Evolutionary conservation across 2,113 vertebrate genomes (phyloP), one percentile per base, ranked within the genome.

Genomic region (Solenodon paradoxus): DNA sequence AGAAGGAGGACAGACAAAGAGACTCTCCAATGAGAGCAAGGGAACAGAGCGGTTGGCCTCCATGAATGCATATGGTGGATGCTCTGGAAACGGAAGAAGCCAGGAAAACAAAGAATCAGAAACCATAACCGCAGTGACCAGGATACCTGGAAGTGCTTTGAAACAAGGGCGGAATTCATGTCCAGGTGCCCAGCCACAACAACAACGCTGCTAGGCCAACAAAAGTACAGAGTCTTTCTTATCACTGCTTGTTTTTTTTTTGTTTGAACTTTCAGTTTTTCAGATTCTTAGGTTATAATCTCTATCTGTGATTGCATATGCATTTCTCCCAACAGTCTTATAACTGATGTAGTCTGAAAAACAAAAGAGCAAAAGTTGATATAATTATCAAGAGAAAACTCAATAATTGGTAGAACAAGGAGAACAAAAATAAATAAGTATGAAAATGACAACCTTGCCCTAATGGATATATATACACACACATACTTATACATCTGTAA

Each of bases 321-420:
- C 61, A 20, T 85, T 89, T 95, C 32, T 80, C 42, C 7, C 55
- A 38, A 71, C 8, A 83, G 55, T 72, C 16, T 94, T 83, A 63
- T 91, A 63, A 49, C 63, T 72, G 55, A 90, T n/a, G 12, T 63
- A 61, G 38, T 45, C 19, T 66, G 72, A 90, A 87, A 93, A 88
- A 89, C 61, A 49, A 3, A 85, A 94, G 35, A 95, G 66, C 35
- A 86, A 94, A 92, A 92, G 40, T 28, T 61, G 57, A 59, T 30
- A 79, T 68, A 55, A 59, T 24, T 94, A 71, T 77, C 53, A 81
- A 45, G 68, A 89, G 55, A 95, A 69, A 71, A 2, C 61, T 85
- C 51, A 20, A 61, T 42, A 47, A 3, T 61, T 92, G 51, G 4
- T 72, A 92, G 11, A 77, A 26, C 19, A 92, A 40, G 2, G 42